A percentile compares a stretch with the other conserved stretches of the same genome.
Evolutionary conservation across 2,113 vertebrate species (phyloP).

Genomic region (Gadus chalcogrammus): DNA sequence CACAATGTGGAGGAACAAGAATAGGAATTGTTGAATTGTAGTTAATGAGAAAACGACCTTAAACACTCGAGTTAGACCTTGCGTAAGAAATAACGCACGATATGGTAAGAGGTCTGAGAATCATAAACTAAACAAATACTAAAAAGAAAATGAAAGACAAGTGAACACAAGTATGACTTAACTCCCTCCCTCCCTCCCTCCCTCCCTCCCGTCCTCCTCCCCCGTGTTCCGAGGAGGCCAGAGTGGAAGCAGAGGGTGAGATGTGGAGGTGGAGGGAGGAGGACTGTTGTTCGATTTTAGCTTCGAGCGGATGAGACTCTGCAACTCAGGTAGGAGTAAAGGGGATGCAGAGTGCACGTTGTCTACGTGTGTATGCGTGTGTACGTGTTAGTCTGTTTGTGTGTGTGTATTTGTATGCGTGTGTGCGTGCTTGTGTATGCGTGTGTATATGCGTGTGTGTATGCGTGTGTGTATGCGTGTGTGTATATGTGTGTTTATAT

Average conservation of each 20-base stretch:
- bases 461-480: too few relatives aligned
- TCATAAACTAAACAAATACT: neutral
- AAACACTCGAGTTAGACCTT: neutral
- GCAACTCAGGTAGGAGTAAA: conserved; percentile 51
- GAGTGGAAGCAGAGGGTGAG: conserved; percentile 24
- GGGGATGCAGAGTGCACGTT: conserved; percentile 27
- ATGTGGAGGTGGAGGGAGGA: conserved; percentile 12
- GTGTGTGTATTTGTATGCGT: neutral
- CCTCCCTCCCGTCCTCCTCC: neutral
- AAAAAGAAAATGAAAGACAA: neutral
- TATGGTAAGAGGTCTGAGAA: conserved; percentile 7
- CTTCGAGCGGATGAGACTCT: conserved; percentile 52
- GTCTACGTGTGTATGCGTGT: conserved; percentile 1
- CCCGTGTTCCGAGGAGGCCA: conserved; percentile 26
- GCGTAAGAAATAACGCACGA: conserved; percentile 2
- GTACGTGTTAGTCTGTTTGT: conserved; percentile 14
- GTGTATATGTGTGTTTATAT: too few relatives aligned
- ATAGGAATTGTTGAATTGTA: neutral
- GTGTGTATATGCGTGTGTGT: too few relatives aligned
- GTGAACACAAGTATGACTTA: neutral
- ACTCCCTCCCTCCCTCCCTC: neutral
- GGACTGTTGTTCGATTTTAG: conserved; percentile 36
- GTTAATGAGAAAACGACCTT: neutral
- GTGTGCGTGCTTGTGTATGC: too few relatives aligned
- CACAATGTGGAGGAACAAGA: too few relatives aligned